phyloP scores from a whole-genome alignment of 2,113 vertebrate genomes.

The Amphilophus citrinellus region DNA sequence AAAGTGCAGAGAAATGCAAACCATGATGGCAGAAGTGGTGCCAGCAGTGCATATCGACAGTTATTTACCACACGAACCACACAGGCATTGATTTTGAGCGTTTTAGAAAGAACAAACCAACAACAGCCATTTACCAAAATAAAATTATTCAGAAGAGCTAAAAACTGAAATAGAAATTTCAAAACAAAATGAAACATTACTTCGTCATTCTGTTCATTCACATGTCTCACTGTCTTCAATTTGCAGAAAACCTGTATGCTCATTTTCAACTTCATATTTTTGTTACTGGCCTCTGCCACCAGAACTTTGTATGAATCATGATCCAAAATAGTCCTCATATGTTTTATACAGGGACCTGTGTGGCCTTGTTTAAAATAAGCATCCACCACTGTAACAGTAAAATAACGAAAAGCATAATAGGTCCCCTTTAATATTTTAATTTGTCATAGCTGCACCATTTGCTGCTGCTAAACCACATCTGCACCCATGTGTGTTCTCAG shows the following conservation, averaged over 20 bases:
- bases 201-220: background rate
- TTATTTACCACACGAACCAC: background rate
- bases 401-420: background rate
- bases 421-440: background rate
- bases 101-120: background rate
- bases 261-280: background rate
- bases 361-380: background rate
- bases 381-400: background rate
- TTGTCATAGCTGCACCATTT: background rate
- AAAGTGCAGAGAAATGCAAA: background rate
- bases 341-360: no score
- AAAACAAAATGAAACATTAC: background rate
- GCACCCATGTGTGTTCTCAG: constrained; percentile 54
- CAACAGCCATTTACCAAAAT: background rate
- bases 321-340: no score
- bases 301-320: no score
- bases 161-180: no score
- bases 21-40: no score
- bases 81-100: background rate
- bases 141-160: background rate
- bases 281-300: no score
- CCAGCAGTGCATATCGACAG: background rate
- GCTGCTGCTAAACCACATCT: background rate
- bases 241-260: background rate
- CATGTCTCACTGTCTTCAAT: background rate